Evolutionary conservation across 2,888 invertebrate genomes (phyloP), one percentile per base, ranked within the genome.

Genomic region (Campaea margaritaria): DNA sequence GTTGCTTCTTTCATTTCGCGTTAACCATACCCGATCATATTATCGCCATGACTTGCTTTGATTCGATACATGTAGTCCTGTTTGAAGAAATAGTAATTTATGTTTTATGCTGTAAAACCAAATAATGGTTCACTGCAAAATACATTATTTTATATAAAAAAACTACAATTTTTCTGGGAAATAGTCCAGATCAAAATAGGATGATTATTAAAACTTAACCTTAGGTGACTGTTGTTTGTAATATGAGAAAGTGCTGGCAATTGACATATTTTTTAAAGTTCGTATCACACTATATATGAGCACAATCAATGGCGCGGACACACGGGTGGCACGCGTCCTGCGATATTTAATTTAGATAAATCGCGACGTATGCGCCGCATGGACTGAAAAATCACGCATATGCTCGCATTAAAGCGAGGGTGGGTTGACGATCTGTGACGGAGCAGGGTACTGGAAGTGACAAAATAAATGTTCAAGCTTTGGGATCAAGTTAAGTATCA

Each of bases 271-370:
- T 13, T 34, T 41, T 39, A 31, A 13, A 5, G 9, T 51, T 41
- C 27, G 10, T 46, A 50, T 64, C 87, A 78, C 64, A 45, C 82
- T 84, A 83, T 87, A 84, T 78, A 70, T 62, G 67, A 36, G 34
- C 41, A 79, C 61, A 85, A 78, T 79, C 79, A 76, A 82, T 79
- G 82, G 78, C 78, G 75, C 73, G 80, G 79, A 76, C 83, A 80
- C 83, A 80, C 81, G 75, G 79, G 77, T 78, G 85, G 76, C 82
- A 85, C 89, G 85, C 84, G 89, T 87, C 85, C 86, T 87, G 81
- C 83, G 91, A 92, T 92, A 83, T 90, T 91, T 92, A 91, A 92
- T 92, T 91, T 92, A 92, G 92, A 92, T 92, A 92, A 92, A 92
- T 91, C 91, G 91, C 86, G 87, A 87, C 87, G 89, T 85, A 81